Base-by-base conservation (phyloP, 2,797 vertebrate species). In the Gallinago solitaria region DNA sequence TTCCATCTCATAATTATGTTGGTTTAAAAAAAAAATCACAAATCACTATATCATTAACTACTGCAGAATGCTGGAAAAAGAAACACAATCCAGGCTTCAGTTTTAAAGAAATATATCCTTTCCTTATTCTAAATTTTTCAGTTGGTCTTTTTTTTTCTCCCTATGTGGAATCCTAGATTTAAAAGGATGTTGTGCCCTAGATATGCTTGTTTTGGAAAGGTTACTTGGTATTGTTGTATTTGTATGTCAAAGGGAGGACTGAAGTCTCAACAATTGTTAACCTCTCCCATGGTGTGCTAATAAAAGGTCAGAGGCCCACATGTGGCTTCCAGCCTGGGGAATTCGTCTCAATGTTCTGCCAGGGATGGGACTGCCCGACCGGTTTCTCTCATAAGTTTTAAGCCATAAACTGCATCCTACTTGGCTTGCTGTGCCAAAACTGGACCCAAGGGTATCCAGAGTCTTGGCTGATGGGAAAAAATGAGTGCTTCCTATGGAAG, bases 351-450 rank as follows among this genome's bases (percentile, higher is more conserved):
- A 60, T 90, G 97, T 98, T 98, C 98, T 98, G 98, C 98, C 98
- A 98, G 97, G 95, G 98, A 97, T 94, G 92, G 95, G 97, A 97
- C 96, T 67, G 97, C 97, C 97, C 96, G 92, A 97, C 97, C 56
- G 64, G 96, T 95, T 98, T 98, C 98, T 98, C 98, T 92, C 84
- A 93, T 98, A 98, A 93, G 97, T 98, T 98, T 98, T 97, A 98
- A 98, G 98, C 98, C 98, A 99, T 99, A 99, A 99, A 99, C 98
- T 98, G 98, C 97, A 99, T 99, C 98, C 99, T 98, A 98, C 97
- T 98, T 98, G 90, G 96, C 97, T 97, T 97, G 90, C 80, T 85
- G 78, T 96, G 98, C 98, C 98, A 99, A 98, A 98, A 98, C 95
- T 97, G 97, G 97, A 96, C 98, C 97, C 98, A 95, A 97, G 98